phyloP scores from a whole-genome alignment of 2,797 vertebrate species.

The Bovichtus diacanthus region DNA sequence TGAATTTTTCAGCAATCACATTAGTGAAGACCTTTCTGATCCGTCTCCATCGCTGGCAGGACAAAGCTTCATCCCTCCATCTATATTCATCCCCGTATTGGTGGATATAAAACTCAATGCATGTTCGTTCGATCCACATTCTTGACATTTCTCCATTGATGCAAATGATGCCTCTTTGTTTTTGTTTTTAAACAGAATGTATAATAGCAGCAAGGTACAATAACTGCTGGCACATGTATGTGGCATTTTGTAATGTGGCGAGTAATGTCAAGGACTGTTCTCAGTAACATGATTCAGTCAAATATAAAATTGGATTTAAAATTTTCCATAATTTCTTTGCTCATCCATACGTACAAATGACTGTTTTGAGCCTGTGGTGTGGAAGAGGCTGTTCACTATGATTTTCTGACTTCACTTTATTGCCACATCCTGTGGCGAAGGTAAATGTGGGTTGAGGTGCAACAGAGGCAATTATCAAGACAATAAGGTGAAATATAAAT shows the following conservation, averaged over 20 bases:
- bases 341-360: constrained; percentile 14
- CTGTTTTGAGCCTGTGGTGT: background rate
- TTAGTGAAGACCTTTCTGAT: constrained; percentile 12
- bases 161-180: background rate
- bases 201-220: background rate
- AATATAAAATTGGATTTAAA: constrained; percentile 5
- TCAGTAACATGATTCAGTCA: background rate
- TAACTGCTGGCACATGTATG: background rate
- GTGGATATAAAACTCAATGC: background rate
- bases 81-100: background rate
- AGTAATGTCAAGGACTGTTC: background rate
- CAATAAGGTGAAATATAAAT: constrained; percentile 12
- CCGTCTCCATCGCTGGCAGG: background rate
- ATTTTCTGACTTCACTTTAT: constrained; percentile 17
- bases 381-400: background rate
- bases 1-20: background rate
- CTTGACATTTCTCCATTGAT: background rate
- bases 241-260: background rate
- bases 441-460: constrained; percentile 16
- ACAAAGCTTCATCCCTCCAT: background rate
- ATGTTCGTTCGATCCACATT: background rate
- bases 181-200: no score
- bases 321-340: constrained; percentile 15
- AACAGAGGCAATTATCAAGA: constrained; percentile 7
- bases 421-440: background rate